A percentile compares a stretch with the other conserved stretches of the same genome.
phyloP scores from a whole-genome alignment of 2,113 vertebrate genomes.

The Gymnobelideus leadbeateri region DNA sequence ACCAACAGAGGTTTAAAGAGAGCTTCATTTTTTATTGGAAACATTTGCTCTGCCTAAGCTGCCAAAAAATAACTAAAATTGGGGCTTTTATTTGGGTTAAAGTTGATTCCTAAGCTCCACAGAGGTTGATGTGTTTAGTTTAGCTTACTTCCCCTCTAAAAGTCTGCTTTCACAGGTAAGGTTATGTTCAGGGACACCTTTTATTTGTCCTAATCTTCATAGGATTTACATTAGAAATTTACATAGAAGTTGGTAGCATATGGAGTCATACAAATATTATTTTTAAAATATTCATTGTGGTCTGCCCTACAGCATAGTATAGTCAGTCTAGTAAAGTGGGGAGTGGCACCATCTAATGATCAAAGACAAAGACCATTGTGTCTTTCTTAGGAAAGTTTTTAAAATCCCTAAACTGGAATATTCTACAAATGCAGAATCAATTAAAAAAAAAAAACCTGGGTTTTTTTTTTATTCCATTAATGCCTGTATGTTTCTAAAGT shows the following conservation, averaged over 20 bases:
- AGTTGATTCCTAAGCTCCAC: conserved; percentile 79
- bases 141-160: conserved; percentile 57
- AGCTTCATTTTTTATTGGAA: conserved; percentile 84
- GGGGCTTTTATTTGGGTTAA: conserved; percentile 83
- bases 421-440: neutral
- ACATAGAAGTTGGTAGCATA: neutral
- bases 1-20: conserved; percentile 82
- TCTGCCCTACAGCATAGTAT: neutral
- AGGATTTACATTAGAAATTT: neutral
- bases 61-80: conserved; percentile 85
- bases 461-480: neutral
- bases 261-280: neutral
- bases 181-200: conserved; percentile 15
- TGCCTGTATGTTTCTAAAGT: neutral
- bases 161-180: conserved; percentile 60
- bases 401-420: neutral
- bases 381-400: conserved; percentile 30
- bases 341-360: conserved; percentile 5
- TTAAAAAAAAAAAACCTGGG: neutral
- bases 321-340: neutral
- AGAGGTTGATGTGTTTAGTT: conserved; percentile 76
- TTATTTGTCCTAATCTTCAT: neutral
- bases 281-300: neutral
- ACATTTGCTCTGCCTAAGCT: conserved; percentile 80
- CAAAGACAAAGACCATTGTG: neutral